Evolutionary conservation across 2,113 vertebrate genomes (phyloP).

Genomic region (Fregetta grallaria): DNA sequence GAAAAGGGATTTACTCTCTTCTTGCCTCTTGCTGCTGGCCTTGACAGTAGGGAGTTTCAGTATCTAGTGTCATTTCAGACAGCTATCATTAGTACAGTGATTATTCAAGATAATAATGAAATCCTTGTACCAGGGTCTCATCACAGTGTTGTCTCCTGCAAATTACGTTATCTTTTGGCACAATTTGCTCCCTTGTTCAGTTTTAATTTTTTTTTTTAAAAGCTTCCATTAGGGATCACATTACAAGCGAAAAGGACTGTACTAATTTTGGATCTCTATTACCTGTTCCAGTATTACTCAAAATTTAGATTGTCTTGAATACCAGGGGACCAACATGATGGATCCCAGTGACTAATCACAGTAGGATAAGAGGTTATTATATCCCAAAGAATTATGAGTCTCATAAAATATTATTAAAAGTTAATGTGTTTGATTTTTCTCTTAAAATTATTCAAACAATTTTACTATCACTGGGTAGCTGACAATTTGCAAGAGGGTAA

Average conservation of each 20-base stretch:
- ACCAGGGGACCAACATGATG: slow-evolving; percentile 42
- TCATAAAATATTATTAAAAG: slow-evolving; percentile 68
- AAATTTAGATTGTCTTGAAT: slow-evolving; percentile 57
- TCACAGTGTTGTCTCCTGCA: neutral
- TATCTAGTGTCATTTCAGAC: slow-evolving; percentile 2
- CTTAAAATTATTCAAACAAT: slow-evolving; percentile 57
- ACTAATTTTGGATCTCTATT: slow-evolving; percentile 42
- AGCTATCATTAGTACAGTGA: slow-evolving; percentile 35
- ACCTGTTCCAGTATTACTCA: slow-evolving; percentile 49
- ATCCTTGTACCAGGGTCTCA: neutral
- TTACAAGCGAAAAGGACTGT: slow-evolving; percentile 7
- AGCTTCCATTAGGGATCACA: neutral
- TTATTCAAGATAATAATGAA: slow-evolving; percentile 65
- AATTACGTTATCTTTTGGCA: slow-evolving; percentile 8
- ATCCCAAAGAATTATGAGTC: slow-evolving; percentile 52
- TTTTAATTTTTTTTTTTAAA: neutral
- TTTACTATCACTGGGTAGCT: slow-evolving; percentile 45
- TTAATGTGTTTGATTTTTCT: slow-evolving; percentile 65
- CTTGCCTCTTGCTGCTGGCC: slow-evolving; percentile 14
- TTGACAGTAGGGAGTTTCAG: neutral
- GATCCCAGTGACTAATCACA: slow-evolving; percentile 55
- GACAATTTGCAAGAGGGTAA: slow-evolving; percentile 24
- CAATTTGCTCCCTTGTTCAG: neutral
- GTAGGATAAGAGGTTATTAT: slow-evolving; percentile 49
- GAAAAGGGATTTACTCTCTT: slow-evolving; percentile 40